A percentile compares a stretch with the other conserved stretches of the same genome.
These are phyloP conservation scores for Gymnothorax reevesii DNA, from an alignment of 2,797 vertebrate species.

Conservation along the genomic window DNA sequence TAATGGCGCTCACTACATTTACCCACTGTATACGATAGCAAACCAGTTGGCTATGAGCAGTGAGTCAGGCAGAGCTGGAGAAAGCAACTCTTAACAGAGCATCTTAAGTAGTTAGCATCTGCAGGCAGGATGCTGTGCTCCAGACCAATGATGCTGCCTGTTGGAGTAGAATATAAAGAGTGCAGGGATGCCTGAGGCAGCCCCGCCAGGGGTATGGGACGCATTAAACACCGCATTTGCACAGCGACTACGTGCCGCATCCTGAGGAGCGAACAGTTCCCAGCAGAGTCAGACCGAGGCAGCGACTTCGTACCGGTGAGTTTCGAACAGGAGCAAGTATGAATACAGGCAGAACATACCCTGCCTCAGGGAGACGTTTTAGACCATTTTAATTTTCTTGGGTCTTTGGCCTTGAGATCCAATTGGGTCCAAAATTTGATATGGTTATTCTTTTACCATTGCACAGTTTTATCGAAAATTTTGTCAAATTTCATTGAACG, in stretches of 20 bases:
- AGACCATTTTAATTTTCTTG: too few species aligned
- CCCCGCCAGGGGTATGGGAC: background rate
- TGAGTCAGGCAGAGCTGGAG: background rate
- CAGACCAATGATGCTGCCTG: background rate
- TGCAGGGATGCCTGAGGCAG: background rate
- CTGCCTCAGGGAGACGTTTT: too few species aligned
- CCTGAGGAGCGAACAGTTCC: background rate
- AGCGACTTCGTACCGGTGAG: background rate
- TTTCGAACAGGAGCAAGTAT: background rate
- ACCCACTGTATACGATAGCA: background rate
- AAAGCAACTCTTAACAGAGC: background rate
- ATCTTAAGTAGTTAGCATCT: background rate
- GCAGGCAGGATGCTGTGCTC: background rate
- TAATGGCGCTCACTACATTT: background rate
- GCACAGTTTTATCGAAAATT: too few species aligned
- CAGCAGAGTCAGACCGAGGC: background rate
- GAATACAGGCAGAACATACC: too few species aligned
- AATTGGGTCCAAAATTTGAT: too few species aligned
- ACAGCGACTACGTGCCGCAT: background rate
- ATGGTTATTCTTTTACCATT: too few species aligned
- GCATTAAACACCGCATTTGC: background rate
- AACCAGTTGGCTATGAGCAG: background rate
- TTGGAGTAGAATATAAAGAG: background rate
- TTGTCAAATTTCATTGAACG: too few species aligned
- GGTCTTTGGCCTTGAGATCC: too few species aligned